These are phyloP conservation scores for Cyprinodon brontotheroides DNA, from an alignment of 2,113 vertebrate species.

Conservation along the genomic window DNA sequence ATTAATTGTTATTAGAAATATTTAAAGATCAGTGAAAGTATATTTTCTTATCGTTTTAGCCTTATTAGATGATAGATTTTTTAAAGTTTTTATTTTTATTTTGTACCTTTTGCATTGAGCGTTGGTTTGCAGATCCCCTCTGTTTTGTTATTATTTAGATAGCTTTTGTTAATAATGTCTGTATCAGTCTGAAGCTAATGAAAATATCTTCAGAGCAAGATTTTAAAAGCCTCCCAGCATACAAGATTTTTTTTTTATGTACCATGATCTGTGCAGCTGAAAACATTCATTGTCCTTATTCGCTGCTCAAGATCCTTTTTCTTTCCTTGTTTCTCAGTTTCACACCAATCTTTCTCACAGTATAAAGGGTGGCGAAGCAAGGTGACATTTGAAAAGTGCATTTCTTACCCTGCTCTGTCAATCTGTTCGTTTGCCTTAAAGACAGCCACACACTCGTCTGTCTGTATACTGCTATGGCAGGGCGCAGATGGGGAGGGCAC, in stretches of 20 bases:
- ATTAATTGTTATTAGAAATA: background rate
- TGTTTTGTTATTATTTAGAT: background rate
- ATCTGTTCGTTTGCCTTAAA: constrained; percentile 56
- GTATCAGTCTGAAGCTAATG: constrained; percentile 1
- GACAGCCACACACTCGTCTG: constrained; percentile 42
- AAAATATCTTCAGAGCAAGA: background rate
- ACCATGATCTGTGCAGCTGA: constrained; percentile 29
- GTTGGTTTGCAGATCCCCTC: fast-evolving
- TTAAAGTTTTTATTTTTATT: no score
- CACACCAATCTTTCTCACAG: constrained; percentile 42
- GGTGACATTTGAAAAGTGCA: constrained; percentile 79
- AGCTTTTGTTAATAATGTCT: background rate
- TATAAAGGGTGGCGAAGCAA: constrained; percentile 64
- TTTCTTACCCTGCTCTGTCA: constrained; percentile 64
- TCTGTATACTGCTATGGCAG: constrained; percentile 10
- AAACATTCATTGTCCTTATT: constrained; percentile 9
- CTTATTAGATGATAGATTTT: background rate
- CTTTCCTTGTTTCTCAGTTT: constrained; percentile 41
- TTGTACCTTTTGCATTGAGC: background rate
- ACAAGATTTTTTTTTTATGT: background rate
- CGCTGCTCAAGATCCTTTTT: constrained; percentile 26
- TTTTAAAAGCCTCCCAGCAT: constrained; percentile 11
- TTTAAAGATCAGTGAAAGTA: background rate
- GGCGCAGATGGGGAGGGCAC: constrained; percentile 10
- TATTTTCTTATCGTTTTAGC: background rate